Evolutionary conservation across 2,113 vertebrate species (phyloP).

Genomic region (Sinocyclocheilus anophthalmus): DNA sequence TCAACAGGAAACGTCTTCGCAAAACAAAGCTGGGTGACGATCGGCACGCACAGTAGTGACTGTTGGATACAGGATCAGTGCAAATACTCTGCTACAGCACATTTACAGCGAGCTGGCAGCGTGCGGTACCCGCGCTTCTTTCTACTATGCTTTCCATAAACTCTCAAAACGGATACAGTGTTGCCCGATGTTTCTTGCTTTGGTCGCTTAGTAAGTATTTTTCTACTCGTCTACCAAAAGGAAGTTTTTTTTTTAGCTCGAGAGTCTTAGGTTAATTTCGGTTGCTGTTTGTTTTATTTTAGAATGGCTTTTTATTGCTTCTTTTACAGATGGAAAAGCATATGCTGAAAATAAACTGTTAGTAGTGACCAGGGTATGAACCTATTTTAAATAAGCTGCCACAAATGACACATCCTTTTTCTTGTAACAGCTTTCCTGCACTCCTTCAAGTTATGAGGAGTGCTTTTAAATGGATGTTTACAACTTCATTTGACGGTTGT

Average conservation of each 20-base stretch:
- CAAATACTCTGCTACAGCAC: slow-evolving; percentile 46
- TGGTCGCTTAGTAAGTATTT: slow-evolving; percentile 71
- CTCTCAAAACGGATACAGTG: slow-evolving; percentile 56
- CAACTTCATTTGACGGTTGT: neutral
- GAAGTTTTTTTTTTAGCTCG: slow-evolving; percentile 34
- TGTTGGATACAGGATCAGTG: slow-evolving; percentile 22
- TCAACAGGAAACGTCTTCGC: slow-evolving; percentile 52
- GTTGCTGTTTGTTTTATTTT: neutral
- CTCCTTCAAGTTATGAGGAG: neutral
- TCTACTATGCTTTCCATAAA: slow-evolving; percentile 64
- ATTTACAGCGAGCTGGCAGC: slow-evolving; percentile 58
- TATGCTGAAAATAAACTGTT: neutral
- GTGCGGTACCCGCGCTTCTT: slow-evolving; percentile 31
- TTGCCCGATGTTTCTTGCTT: slow-evolving; percentile 63
- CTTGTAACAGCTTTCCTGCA: neutral
- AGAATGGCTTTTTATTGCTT: neutral
- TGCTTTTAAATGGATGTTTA: neutral
- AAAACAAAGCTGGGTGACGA: slow-evolving; percentile 32
- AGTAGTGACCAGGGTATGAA: no score
- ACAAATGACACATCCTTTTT: slow-evolving; percentile 3
- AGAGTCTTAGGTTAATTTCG: neutral
- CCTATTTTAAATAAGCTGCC: neutral
- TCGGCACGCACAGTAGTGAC: slow-evolving; percentile 44
- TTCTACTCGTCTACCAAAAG: neutral
- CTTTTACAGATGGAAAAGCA: neutral